Percentiles rank a stretch among this genome's conserved stretches.
These are phyloP conservation scores for Hydropsyche tenuis DNA, from an alignment of 1,140 invertebrate genomes.

Conservation along the genomic window DNA sequence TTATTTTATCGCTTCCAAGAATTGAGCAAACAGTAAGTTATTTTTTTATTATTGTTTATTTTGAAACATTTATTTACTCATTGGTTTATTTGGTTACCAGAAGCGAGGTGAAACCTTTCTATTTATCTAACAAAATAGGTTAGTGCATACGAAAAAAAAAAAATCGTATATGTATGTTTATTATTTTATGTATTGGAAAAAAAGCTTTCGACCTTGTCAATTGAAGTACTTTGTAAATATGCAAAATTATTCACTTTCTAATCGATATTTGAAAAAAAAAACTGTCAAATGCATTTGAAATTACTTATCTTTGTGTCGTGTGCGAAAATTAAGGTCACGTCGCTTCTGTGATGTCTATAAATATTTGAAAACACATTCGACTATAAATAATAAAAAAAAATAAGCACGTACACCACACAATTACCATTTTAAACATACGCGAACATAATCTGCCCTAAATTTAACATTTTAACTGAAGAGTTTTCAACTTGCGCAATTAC, in stretches of 20 bases:
- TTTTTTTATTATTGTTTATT: background rate
- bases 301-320: too few relatives aligned
- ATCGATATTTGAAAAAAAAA: background rate
- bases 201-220: constrained; percentile 20
- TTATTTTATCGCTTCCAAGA: background rate
- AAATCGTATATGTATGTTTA: background rate
- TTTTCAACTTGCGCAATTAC: too few relatives aligned
- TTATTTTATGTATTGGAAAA: background rate
- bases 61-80: background rate
- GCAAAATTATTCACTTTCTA: constrained; percentile 26
- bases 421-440: too few relatives aligned
- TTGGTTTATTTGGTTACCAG: background rate
- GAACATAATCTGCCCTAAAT: too few relatives aligned
- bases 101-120: constrained; percentile 21
- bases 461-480: too few relatives aligned
- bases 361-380: background rate
- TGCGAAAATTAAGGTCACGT: background rate
- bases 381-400: too few relatives aligned
- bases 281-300: too few relatives aligned
- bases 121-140: constrained; percentile 13
- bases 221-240: background rate
- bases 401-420: background rate
- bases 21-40: background rate
- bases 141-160: constrained; percentile 10
- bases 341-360: background rate